A percentile compares a stretch with the other conserved stretches of the same genome.
phyloP scores from a whole-genome alignment of 2,797 vertebrate genomes.

The Okamejei kenojei region DNA sequence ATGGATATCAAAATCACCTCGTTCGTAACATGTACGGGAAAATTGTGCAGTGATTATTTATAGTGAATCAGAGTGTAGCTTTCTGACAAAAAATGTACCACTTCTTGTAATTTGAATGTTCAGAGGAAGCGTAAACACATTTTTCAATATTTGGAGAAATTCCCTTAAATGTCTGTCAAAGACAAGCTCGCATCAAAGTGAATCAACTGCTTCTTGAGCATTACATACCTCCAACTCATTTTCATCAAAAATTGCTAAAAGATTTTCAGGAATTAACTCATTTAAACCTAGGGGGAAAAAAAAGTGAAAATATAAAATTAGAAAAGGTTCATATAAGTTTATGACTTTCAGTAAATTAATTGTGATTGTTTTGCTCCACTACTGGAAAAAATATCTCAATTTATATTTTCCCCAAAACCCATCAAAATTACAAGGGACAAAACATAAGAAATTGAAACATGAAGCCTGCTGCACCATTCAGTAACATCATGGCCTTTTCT shows the following conservation, averaged over 20 bases:
- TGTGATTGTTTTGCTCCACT: not conserved
- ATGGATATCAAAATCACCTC: not conserved
- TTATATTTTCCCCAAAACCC: not conserved
- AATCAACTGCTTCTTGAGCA: conserved; percentile 9
- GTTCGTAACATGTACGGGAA: not conserved
- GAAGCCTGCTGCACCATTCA: too few species aligned
- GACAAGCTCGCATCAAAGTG: not conserved
- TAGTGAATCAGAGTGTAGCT: not conserved
- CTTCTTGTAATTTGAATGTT: not conserved
- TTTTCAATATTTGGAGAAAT: not conserved
- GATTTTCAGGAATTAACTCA: conserved; percentile 93
- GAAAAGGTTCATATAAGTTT: not conserved
- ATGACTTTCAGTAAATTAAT: not conserved
- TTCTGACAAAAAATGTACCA: not conserved
- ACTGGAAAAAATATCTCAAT: not conserved
- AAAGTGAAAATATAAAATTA: not conserved
- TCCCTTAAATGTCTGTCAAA: not conserved
- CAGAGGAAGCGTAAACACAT: not conserved
- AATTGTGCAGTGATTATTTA: not conserved
- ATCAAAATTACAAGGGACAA: too few species aligned
- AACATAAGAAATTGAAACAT: too few species aligned
- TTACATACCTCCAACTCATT: conserved; percentile 88
- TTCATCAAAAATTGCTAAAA: conserved; percentile 97
- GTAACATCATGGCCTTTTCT: too few species aligned
- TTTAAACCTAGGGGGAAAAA: conserved; percentile 74